Conservation (phyloP, 2,113 vertebrate species). For the Calypte anna region DNA sequence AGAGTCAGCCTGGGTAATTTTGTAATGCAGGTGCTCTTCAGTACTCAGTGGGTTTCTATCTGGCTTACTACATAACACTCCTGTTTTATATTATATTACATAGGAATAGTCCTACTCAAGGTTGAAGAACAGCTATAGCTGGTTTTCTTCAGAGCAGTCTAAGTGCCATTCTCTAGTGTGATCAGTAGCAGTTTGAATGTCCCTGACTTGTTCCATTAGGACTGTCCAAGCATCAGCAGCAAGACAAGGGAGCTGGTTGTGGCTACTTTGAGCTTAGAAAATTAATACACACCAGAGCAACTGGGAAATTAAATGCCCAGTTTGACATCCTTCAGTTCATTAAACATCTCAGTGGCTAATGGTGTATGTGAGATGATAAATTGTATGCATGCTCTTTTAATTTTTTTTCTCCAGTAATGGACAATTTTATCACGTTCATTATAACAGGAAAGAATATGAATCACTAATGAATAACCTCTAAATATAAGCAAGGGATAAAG, state of each 20-base stretch:
- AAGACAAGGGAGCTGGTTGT: not conserved
- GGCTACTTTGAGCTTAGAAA: not conserved
- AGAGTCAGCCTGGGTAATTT: not conserved
- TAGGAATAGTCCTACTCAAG: not conserved
- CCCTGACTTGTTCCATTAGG: not conserved
- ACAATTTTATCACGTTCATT: not conserved
- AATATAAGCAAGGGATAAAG: not conserved
- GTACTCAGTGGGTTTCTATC: not conserved
- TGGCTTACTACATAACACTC: not conserved
- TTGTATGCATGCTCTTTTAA: not conserved
- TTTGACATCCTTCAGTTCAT: not conserved
- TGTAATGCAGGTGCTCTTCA: not conserved
- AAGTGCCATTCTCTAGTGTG: not conserved
- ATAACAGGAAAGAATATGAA: not conserved
- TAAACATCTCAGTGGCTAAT: not conserved
- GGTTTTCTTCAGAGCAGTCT: not conserved
- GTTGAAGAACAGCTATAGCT: not conserved
- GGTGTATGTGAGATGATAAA: not conserved
- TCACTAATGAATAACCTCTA: not conserved
- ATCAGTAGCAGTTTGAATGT: not conserved
- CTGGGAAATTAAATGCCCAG: not conserved
- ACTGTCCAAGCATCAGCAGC: not conserved
- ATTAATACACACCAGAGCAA: not conserved
- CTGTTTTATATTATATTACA: constrained; percentile 16
- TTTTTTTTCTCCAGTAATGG: not conserved